Base-by-base conservation (phyloP, 2,888 invertebrate species). In the Petrophora chlorosata region DNA sequence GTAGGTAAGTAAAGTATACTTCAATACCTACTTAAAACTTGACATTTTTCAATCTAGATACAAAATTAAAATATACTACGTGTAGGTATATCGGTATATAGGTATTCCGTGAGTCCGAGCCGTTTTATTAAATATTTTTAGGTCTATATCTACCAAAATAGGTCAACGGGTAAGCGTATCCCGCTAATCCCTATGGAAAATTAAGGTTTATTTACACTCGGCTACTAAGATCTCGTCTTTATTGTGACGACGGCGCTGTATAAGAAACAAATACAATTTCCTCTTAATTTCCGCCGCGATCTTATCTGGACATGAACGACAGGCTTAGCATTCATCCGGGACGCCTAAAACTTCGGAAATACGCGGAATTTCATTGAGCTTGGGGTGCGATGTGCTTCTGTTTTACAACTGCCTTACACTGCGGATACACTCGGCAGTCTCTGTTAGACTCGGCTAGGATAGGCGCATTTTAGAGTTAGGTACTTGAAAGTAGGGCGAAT, bases 221-320 rank as follows among this genome's bases (percentile, higher is more conserved):
- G 58, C 48, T 61, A 48, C 61, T 59, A 64, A 58, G 67, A 71
- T 67, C 65, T 61, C 53, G 70, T 61, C 69, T 76, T 77, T 81
- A 81, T 80, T 85, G 73, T 76, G 75, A 77, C 70, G 65, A 65
- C 74, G 75, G 69, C 68, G 73, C 76, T 80, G 70, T 79, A 73
- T 82, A 84, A 82, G 85, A 85, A 87, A 87, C 86, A 87, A 87
- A 87, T 80, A 87, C 85, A 85, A 88, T 88, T 88, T 88, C 87
- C 87, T 73, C 73, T 82, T 85, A 86, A 88, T 87, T 87, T 87
- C 87, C 87, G 87, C 62, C 67, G 60, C 63, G 83, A 82, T 85
- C 70, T 80, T 86, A 87, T 87, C 87, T 81, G 76, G 78, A 73
- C 78, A 69, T 79, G n/a, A 81, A 82, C 76, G 78, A 76, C 77